Evolutionary conservation across 1,140 invertebrate species (phyloP).

Genomic region (Drosophila littoralis): DNA sequence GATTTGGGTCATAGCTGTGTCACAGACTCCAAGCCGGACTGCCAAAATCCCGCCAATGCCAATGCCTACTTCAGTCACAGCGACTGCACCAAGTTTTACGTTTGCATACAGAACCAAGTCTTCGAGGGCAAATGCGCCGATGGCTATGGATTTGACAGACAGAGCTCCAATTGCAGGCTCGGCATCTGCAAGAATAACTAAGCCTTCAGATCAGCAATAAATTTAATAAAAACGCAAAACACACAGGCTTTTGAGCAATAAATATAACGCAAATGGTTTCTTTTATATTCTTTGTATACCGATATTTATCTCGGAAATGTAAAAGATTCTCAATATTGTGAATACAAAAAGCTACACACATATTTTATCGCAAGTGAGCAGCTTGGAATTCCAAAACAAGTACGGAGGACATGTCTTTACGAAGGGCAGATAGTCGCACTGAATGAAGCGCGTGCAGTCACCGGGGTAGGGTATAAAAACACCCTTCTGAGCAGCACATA

Average conservation of each 20-base stretch:
- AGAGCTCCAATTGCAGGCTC: conserved; percentile 5
- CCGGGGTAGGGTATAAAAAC: conserved; percentile 52
- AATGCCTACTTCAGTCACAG: conserved; percentile 19
- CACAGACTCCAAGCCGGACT: conserved; percentile 2
- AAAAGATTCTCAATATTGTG: no score
- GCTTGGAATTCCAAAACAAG: conserved; percentile 60
- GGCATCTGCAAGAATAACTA: conserved; percentile 3
- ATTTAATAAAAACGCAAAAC: not conserved
- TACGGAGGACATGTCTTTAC: conserved; percentile 54
- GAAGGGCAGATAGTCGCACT: conserved; percentile 62
- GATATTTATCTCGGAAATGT: no score
- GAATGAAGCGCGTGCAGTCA: conserved; percentile 53
- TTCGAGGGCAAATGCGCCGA: conserved; percentile 20
- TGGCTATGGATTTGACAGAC: conserved; percentile 13
- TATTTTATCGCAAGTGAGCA: conserved; percentile 61
- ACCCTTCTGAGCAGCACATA: conserved; percentile 31
- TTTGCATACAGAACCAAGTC: conserved; percentile 5
- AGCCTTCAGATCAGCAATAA: not conserved
- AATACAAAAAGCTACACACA: conserved; percentile 33
- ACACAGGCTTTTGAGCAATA: not conserved
- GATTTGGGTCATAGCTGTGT: not conserved
- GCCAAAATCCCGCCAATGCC: conserved; percentile 7
- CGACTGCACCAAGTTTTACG: conserved; percentile 20
- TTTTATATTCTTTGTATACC: no score
- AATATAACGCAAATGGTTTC: no score